phyloP scores from a whole-genome alignment of 2,888 invertebrate genomes.

The Ennomos erosarius region DNA sequence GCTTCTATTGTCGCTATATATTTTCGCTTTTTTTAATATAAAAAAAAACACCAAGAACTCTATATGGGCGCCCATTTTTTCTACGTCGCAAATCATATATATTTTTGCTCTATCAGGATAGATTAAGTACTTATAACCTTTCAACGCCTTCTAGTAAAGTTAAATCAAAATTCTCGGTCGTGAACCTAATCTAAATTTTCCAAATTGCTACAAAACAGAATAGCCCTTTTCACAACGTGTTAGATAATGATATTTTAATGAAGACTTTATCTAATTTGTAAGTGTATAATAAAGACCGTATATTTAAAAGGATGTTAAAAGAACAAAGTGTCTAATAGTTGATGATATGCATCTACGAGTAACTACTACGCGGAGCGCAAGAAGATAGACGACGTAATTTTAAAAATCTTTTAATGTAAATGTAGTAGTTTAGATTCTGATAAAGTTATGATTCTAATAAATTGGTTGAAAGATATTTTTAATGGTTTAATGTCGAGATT shows the following conservation, averaged over 20 bases:
- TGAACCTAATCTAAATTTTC: background rate
- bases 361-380: background rate
- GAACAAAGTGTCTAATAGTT: constrained; percentile 22
- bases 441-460: too few species aligned
- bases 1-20: too few species aligned
- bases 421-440: background rate
- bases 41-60: too few species aligned
- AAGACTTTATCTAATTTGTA: constrained; percentile 41
- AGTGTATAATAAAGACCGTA: constrained; percentile 31
- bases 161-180: background rate
- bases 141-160: background rate
- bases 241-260: constrained; percentile 38
- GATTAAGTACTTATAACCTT: too few species aligned
- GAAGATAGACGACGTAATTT: constrained; percentile 3
- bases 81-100: too few species aligned
- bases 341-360: constrained; percentile 29
- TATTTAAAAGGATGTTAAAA: constrained; percentile 25
- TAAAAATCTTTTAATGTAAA: constrained; percentile 15
- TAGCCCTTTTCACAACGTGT: constrained; percentile 26
- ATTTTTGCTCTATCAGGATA: too few species aligned
- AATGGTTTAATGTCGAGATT: too few species aligned
- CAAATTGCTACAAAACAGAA: constrained; percentile 23
- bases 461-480: too few species aligned
- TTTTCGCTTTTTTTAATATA: too few species aligned
- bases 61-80: too few species aligned